Conservation (phyloP, 2,113 vertebrate species). For the Addax nasomaculatus region DNA sequence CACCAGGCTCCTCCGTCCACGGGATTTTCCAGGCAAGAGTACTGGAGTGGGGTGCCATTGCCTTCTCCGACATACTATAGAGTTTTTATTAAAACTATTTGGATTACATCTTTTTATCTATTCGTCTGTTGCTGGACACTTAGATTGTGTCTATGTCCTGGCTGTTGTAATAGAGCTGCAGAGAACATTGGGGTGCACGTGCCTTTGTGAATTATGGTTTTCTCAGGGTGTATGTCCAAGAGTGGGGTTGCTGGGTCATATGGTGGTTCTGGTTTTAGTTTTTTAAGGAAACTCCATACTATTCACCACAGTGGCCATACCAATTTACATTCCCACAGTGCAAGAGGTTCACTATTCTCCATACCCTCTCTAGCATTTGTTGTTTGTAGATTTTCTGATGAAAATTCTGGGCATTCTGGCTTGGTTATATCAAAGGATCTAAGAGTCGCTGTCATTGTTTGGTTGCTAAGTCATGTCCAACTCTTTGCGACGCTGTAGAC, state of each 20-base stretch:
- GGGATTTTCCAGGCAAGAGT: too few relatives aligned
- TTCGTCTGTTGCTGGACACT: not conserved
- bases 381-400: not conserved
- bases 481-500: fast-evolving
- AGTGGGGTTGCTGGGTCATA: not conserved
- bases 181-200: not conserved
- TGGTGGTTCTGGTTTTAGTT: not conserved
- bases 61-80: not conserved
- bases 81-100: not conserved
- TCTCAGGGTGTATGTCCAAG: not conserved
- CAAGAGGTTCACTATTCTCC: not conserved
- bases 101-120: not conserved
- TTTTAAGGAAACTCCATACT: not conserved
- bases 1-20: too few relatives aligned
- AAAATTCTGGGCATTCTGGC: not conserved
- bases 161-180: not conserved
- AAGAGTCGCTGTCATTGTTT: not conserved
- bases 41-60: too few relatives aligned
- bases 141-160: not conserved
- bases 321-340: not conserved
- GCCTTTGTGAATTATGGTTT: not conserved
- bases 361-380: not conserved
- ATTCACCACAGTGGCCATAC: not conserved
- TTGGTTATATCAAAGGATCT: not conserved
- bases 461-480: not conserved